A percentile compares a stretch with the other conserved stretches of the same genome.
Conservation (phyloP, 2,797 vertebrate species). For the Pipistrellus pipistrellus region DNA sequence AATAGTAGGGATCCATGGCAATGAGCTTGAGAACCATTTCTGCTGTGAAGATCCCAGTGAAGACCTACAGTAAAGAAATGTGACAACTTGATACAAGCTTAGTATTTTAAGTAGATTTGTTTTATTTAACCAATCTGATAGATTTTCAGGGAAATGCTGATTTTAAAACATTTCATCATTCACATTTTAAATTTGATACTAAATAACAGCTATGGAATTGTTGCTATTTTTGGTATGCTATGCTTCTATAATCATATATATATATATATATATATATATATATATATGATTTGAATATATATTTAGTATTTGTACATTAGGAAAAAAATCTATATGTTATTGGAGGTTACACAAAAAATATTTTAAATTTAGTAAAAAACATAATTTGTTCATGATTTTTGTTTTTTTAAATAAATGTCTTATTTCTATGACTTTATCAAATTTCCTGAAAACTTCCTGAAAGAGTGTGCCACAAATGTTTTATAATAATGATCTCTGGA, state of each 20-base stretch:
- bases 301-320: neutral
- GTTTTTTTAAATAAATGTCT: neutral
- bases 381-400: conserved; percentile 7
- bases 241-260: neutral
- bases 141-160: conserved; percentile 20
- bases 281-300: too few species aligned
- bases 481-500: conserved; percentile 73
- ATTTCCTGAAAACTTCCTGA: conserved; percentile 62
- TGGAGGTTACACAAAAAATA: conserved; percentile 49
- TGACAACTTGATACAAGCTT: conserved; percentile 4
- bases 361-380: neutral
- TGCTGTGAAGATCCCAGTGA: conserved; percentile 97
- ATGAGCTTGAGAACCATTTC: conserved; percentile 99
- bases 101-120: conserved; percentile 3
- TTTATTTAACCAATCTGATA: conserved; percentile 23
- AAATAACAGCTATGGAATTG: neutral
- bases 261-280: neutral
- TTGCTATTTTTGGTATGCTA: neutral
- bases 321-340: conserved; percentile 25
- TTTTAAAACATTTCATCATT: conserved; percentile 11
- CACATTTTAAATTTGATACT: neutral
- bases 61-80: conserved; percentile 90
- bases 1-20: conserved; percentile 96
- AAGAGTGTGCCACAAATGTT: conserved; percentile 67
- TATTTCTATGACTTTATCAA: conserved; percentile 67